A percentile compares a stretch with the other conserved stretches of the same genome.
Conservation (phyloP, 2,888 invertebrate genomes). For the Hartigia nigra region DNA sequence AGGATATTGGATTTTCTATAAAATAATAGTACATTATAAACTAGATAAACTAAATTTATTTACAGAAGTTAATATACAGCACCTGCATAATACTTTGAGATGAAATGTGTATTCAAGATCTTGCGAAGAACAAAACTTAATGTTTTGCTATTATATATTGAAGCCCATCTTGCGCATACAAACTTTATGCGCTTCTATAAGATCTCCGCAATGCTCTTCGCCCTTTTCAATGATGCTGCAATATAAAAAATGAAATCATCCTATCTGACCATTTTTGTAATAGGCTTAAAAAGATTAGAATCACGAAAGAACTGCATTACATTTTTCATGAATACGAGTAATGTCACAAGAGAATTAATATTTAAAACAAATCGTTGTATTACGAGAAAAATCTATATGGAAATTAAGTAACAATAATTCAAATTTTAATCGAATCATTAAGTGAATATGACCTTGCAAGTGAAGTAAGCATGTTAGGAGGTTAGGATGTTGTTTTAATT, state of each 20-base stretch:
- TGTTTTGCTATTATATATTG: slow-evolving; percentile 77
- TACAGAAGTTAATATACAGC: slow-evolving; percentile 17
- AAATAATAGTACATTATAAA: neutral
- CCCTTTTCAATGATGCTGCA: slow-evolving; percentile 91
- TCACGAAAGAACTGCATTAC: neutral
- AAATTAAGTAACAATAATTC: neutral
- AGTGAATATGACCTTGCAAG: neutral
- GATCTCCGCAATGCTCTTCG: slow-evolving; percentile 87
- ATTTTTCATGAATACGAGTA: neutral
- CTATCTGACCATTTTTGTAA: neutral
- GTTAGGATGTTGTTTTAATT: neutral
- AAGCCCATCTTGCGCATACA: slow-evolving; percentile 98
- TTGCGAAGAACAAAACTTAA: neutral
- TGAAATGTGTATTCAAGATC: neutral
- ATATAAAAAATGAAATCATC: slow-evolving; percentile 51
- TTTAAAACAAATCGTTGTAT: neutral
- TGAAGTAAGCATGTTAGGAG: neutral
- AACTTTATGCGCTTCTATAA: slow-evolving; percentile 96
- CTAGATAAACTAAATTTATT: slow-evolving; percentile 12
- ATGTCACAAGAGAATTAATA: neutral
- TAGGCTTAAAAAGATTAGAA: neutral
- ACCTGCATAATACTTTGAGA: neutral
- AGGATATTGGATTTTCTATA: neutral
- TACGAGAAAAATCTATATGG: neutral
- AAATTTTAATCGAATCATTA: neutral